Conservation (phyloP, 2,888 invertebrate species). For the Agrochola macilenta region DNA sequence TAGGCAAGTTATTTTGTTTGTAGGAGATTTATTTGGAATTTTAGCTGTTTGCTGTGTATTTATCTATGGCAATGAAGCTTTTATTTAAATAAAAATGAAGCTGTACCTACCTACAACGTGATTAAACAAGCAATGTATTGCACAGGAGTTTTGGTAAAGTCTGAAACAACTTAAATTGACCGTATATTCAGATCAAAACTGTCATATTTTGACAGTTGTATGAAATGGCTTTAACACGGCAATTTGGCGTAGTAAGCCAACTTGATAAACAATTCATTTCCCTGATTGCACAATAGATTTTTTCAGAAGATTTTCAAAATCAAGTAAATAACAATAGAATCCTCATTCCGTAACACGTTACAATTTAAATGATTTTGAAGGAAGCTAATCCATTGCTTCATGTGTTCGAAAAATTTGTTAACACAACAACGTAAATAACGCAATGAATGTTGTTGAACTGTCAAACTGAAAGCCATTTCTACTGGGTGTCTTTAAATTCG, state of each 20-base stretch:
- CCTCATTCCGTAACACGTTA: too few species aligned
- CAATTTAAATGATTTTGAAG: too few species aligned
- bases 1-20: conserved; percentile 12
- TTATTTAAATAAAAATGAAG: background rate
- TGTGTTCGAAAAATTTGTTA: too few species aligned
- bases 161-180: background rate
- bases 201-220: background rate
- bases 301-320: background rate
- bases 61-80: background rate
- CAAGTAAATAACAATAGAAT: too few species aligned
- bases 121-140: background rate
- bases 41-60: conserved; percentile 7
- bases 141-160: background rate
- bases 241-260: too few species aligned
- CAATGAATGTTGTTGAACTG: too few species aligned
- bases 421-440: too few species aligned
- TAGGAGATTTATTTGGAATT: conserved; percentile 10
- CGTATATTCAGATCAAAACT: background rate
- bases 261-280: too few species aligned
- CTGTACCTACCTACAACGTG: background rate
- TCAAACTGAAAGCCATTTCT: too few species aligned
- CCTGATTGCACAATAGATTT: background rate
- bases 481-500: too few species aligned
- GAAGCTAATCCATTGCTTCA: too few species aligned
- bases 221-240: too few species aligned